Evolutionary conservation across 1,140 invertebrate species (phyloP).

Genomic region (Himalopsyche phryganea): DNA sequence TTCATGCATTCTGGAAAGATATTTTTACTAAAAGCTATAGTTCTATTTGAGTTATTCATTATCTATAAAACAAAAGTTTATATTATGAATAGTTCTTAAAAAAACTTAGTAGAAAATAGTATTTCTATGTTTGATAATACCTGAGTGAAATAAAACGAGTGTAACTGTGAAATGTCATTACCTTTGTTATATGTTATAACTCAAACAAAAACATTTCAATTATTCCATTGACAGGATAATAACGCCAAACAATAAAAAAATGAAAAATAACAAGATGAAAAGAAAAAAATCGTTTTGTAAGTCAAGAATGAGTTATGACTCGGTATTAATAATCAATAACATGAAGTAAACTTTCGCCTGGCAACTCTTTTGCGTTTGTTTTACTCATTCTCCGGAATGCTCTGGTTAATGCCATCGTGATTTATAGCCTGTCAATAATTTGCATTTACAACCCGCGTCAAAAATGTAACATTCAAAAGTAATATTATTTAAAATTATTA

Average conservation of each 20-base stretch:
- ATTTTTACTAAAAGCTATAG: too few relatives aligned
- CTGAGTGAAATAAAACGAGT: too few relatives aligned
- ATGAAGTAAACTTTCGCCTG: slow-evolving; percentile 6
- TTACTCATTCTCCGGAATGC: not conserved
- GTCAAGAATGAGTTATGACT: slow-evolving; percentile 22
- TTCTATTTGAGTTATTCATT: too few relatives aligned
- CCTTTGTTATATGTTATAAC: too few relatives aligned
- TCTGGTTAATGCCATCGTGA: slow-evolving; percentile 8
- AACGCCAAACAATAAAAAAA: not conserved
- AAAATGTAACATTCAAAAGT: slow-evolving; percentile 24
- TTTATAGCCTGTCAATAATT: slow-evolving; percentile 29
- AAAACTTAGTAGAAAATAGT: too few relatives aligned
- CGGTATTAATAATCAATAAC: slow-evolving; percentile 21
- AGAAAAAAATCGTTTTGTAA: slow-evolving; percentile 4
- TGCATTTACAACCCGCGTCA: slow-evolving; percentile 24
- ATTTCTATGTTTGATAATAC: too few relatives aligned
- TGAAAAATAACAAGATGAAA: slow-evolving; percentile 8
- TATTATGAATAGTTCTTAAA: too few relatives aligned
- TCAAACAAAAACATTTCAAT: too few relatives aligned
- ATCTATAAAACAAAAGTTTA: too few relatives aligned
- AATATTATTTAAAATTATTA: slow-evolving; percentile 25
- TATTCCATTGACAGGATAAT: too few relatives aligned
- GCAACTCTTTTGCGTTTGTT: slow-evolving; percentile 11
- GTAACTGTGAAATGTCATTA: too few relatives aligned
- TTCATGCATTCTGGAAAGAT: too few relatives aligned